Base-by-base conservation (phyloP, 2,797 vertebrate genomes). In the Poeciliopsis paucimaculata region DNA sequence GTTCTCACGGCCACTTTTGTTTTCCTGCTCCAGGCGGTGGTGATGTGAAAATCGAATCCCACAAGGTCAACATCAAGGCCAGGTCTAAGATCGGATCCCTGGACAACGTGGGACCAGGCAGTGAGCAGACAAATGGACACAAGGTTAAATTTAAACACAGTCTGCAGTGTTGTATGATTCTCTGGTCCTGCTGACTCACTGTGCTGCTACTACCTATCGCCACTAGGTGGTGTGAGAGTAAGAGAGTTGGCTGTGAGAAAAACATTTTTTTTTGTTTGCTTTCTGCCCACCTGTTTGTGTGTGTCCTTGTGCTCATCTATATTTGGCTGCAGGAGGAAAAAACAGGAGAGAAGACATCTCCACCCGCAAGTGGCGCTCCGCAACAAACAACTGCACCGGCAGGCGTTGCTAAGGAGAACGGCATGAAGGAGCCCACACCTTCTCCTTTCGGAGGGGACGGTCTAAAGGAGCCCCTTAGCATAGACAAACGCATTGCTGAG, bases 11-110 rank as follows among this genome's bases (percentile, higher is more conserved):
- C 43, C 66, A 13, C 51, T n/a, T 2, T 57, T 71, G 16, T 12
- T 73, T 84, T 73, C 73, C 41, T 4, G 26, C 41, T 6, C 23
- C 80, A 99, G 98, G 97, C 31, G 97, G 97, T 76, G 97, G 96
- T 72, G 98, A 98, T 2, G 94, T 97, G 86, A 99, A 98, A 91
- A 96, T 97, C 11, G 98, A 99, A 81, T 96, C 96, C 82, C 96
- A 97, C 88, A 98, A 98, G 90, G 74, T 95, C 73, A 97, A 96
- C 94, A 95, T 96, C 88, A 98, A 99, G 92, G 93, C 96, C 18
- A 97, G 97, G 83, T 96, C 97, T 77, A 98, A 98, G 89, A 95
- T 97, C 87, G 97, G 97, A 15, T 98, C 98, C 20, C 83, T 97
- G 88, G 97, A 98, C 90, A 98, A 96, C 0, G 87, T 97, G 86